Evolutionary conservation across 2,888 invertebrate species (phyloP).

Genomic region (Andrena haemorrhoa): DNA sequence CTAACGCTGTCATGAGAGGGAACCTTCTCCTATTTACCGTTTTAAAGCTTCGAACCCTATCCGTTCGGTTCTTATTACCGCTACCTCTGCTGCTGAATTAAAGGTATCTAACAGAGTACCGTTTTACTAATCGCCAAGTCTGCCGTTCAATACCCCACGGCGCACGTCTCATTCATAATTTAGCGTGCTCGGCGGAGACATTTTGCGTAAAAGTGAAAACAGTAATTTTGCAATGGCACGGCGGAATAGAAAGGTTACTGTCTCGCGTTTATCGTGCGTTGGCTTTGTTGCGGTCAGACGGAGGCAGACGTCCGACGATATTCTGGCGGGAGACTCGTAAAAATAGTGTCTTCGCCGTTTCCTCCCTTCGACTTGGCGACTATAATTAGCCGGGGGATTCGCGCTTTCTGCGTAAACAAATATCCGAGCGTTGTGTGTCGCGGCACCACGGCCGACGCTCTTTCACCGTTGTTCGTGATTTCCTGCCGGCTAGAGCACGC

Average conservation of each 20-base stretch:
- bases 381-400: constrained; percentile 80
- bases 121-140: constrained; percentile 8
- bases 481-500: constrained; percentile 52
- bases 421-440: constrained; percentile 64
- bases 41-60: background rate
- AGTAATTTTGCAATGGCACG: background rate
- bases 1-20: too few relatives aligned
- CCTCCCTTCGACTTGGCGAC: constrained; percentile 79
- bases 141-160: background rate
- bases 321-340: constrained; percentile 80
- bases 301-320: constrained; percentile 76
- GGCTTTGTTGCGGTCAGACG: constrained; percentile 63
- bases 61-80: background rate
- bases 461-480: constrained; percentile 50
- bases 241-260: constrained; percentile 14
- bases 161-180: background rate
- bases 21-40: too few relatives aligned
- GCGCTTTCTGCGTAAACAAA: constrained; percentile 81
- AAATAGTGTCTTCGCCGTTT: constrained; percentile 82
- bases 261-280: constrained; percentile 34
- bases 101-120: background rate
- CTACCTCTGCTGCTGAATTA: background rate
- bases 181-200: too few relatives aligned
- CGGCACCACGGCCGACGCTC: constrained; percentile 14
- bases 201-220: too few relatives aligned